Evolutionary conservation across 2,888 invertebrate species (phyloP).

Genomic region (Listrodromus nycthemerus): DNA sequence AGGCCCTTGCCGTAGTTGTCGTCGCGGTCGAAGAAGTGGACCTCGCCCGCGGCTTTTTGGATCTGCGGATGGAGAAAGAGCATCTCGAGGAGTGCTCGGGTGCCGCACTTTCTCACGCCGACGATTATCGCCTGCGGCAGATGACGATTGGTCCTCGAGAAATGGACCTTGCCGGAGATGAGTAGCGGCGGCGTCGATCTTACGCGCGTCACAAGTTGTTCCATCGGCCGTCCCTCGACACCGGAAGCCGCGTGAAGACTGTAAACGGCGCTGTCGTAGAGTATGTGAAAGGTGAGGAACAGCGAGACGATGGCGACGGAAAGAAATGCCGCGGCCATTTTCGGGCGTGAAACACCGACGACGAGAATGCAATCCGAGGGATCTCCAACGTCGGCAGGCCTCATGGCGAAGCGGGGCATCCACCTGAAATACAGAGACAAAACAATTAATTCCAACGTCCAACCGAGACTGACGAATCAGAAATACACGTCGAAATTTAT

Average conservation of each 20-base stretch:
- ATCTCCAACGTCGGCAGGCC: constrained; percentile 91
- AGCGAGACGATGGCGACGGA: constrained; percentile 92
- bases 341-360: constrained; percentile 93
- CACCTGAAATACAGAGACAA: constrained; percentile 87
- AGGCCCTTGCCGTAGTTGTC: constrained; percentile 96
- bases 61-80: constrained; percentile 96
- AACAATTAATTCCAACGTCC: neutral
- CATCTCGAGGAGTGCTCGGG: constrained; percentile 98
- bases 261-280: constrained; percentile 94
- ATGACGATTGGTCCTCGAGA: constrained; percentile 88
- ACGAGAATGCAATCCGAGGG: constrained; percentile 94
- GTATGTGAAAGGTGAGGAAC: constrained; percentile 93
- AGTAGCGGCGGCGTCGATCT: constrained; percentile 85
- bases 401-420: constrained; percentile 93
- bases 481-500: too few species aligned
- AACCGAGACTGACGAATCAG: neutral
- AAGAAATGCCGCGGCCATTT: constrained; percentile 92
- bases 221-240: constrained; percentile 79
- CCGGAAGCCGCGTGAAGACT: constrained; percentile 88
- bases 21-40: constrained; percentile 98
- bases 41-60: constrained; percentile 96
- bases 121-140: constrained; percentile 95
- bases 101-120: constrained; percentile 98
- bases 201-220: constrained; percentile 80
- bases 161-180: constrained; percentile 85